Percentiles rank a stretch among this genome's conserved stretches.
Evolutionary conservation across 2,888 invertebrate species (phyloP).

Genomic region (Rhingia rostrata): DNA sequence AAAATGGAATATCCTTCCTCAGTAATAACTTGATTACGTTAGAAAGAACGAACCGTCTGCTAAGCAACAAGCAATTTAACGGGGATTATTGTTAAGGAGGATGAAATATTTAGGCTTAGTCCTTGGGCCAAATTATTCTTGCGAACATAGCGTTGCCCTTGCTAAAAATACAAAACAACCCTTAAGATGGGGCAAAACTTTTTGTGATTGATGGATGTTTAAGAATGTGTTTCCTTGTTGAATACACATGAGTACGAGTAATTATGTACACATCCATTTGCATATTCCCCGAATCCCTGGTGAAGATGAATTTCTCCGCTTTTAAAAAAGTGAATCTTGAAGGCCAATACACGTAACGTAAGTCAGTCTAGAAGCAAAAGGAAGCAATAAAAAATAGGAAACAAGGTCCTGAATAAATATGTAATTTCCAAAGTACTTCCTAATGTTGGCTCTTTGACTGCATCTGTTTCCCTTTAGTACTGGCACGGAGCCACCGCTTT

Average conservation of each 20-base stretch:
- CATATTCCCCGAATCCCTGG: not conserved
- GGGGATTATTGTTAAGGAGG: conserved; percentile 50
- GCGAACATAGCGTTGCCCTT: not conserved
- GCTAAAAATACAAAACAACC: conserved; percentile 19
- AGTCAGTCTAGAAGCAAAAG: conserved; percentile 6
- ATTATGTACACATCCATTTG: conserved; percentile 1
- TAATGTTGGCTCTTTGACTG: conserved; percentile 4
- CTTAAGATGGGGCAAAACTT: not conserved
- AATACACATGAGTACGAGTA: conserved; percentile 38
- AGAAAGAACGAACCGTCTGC: conserved; percentile 38
- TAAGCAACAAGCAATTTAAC: conserved; percentile 64
- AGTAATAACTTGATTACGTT: conserved; percentile 60
- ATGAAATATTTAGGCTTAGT: conserved; percentile 40
- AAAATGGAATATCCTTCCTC: conserved; percentile 2
- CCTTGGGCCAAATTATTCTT: conserved; percentile 30
- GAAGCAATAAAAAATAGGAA: not conserved
- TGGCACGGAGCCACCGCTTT: conserved; percentile 1
- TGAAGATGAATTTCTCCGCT: no score
- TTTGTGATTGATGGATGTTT: conserved; percentile 39
- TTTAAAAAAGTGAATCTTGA: conserved; percentile 3
- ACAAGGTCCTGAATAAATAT: conserved; percentile 12
- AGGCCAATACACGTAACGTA: not conserved
- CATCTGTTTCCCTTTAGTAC: not conserved
- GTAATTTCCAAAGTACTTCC: conserved; percentile 40
- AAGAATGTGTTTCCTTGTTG: not conserved